phyloP scores from a whole-genome alignment of 2,797 vertebrate species.

The Coranthus polyacanthus region DNA sequence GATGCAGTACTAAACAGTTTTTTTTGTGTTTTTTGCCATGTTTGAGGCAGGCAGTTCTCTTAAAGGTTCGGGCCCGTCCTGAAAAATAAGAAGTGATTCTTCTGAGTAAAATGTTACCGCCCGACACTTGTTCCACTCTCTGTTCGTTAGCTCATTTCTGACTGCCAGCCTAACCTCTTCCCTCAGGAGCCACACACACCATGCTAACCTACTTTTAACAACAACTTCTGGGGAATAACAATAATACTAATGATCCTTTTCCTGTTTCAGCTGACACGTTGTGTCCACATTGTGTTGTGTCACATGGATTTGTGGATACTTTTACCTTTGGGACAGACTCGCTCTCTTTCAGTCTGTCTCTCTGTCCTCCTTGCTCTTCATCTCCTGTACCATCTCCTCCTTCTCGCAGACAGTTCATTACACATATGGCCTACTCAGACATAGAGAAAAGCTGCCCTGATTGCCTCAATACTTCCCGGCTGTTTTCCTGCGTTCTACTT shows the following conservation, averaged over 20 bases:
- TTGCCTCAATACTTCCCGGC: slow-evolving; percentile 17
- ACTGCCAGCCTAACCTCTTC: slow-evolving; percentile 22
- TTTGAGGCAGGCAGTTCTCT: background rate
- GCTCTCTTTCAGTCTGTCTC: background rate
- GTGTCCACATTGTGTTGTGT: slow-evolving; percentile 22
- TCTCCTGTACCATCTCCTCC: slow-evolving; percentile 1
- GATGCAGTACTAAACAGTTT: too few species aligned
- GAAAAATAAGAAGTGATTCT: too few species aligned
- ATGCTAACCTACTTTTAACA: slow-evolving; percentile 57
- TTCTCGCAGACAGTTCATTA: slow-evolving; percentile 44
- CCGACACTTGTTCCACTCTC: slow-evolving; percentile 10
- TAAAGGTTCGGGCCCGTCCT: too few species aligned
- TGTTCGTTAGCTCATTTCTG: slow-evolving; percentile 34
- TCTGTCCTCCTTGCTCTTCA: slow-evolving; percentile 24
- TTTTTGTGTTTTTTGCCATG: background rate
- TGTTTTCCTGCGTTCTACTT: slow-evolving; percentile 5
- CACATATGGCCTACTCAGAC: slow-evolving; percentile 22
- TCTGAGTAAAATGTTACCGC: background rate
- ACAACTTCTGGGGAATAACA: slow-evolving; percentile 46
- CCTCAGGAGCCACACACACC: slow-evolving; percentile 30
- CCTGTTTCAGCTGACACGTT: slow-evolving; percentile 33
- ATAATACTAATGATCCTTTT: slow-evolving; percentile 30
- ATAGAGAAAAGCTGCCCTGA: slow-evolving; percentile 24
- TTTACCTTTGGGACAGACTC: slow-evolving; percentile 18
- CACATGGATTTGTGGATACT: slow-evolving; percentile 19